phyloP scores from a whole-genome alignment of 2,113 vertebrate species.

The Pelusios castaneus region DNA sequence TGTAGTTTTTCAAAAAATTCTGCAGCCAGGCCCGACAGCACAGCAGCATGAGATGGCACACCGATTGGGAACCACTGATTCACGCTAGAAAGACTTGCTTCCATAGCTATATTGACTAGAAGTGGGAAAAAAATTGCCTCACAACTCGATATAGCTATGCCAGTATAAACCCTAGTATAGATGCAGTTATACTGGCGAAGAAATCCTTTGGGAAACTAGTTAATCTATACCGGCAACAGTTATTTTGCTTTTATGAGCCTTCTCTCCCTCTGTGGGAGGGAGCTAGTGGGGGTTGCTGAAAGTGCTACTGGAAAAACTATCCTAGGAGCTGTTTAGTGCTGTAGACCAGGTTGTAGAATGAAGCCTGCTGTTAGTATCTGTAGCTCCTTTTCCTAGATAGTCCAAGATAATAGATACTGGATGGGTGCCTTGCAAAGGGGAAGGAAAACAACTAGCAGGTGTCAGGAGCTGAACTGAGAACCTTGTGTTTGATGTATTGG shows the following conservation, averaged over 20 bases:
- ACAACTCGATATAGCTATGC: background rate
- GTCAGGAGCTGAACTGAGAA: rapidly evolving
- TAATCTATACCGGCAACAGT: background rate
- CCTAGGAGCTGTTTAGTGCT: background rate
- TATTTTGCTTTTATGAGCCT: background rate
- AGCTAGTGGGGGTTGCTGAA: background rate
- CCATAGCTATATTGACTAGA: background rate
- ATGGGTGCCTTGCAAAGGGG: background rate
- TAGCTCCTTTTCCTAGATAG: background rate
- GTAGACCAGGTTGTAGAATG: rapidly evolving
- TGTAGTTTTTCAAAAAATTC: no score
- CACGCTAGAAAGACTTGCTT: background rate
- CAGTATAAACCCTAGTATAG: slow-evolving; percentile 19
- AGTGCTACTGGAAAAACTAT: background rate
- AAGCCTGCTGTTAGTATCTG: background rate
- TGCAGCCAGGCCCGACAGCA: no score
- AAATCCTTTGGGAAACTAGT: background rate
- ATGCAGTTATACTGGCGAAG: background rate
- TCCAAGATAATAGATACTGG: background rate
- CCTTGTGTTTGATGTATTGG: rapidly evolving
- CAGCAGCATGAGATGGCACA: no score
- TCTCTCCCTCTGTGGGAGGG: background rate
- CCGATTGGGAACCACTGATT: background rate
- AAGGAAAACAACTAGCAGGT: background rate
- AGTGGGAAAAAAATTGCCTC: background rate